Evolutionary conservation across 1,140 invertebrate genomes (phyloP), one percentile per base, ranked within the genome.

Genomic region (Manduca sexta): DNA sequence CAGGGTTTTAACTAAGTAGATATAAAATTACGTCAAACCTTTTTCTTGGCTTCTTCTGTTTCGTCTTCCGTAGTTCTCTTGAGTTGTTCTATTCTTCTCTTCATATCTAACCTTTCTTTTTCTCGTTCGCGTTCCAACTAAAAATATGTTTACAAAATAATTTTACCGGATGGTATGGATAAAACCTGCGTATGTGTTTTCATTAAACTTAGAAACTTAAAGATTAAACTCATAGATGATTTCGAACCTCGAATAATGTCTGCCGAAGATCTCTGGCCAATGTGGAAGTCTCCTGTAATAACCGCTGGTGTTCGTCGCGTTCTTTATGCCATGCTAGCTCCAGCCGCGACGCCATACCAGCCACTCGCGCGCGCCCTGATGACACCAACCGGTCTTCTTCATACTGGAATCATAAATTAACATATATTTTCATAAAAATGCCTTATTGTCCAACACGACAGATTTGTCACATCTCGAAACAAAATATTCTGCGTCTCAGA

Each of bases 271-370:
- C 96, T 51, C 95, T 87, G 0, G 97, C 95, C 37, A 98, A 87
- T 0, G 94, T 95, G 43, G 96, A 95, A 0, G 96, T 96, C 86
- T 98, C 96, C 66, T 95, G 93, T 3, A 98, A 81, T 14, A 98
- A 84, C 6, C 95, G 88, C 61, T 97, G 95, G 65, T 98, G 95
- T 68, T 98, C 95, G 67, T 95, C 93, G 45, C 97, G 88, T 77
- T 98, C 97, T 74, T 97, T 98, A 64, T 97, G 95, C 97, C 97
- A 98, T 0, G 96, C 95, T 10, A 97, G 82, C 74, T 98, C 96
- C 89, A 98, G 92, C 31, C 94, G 90, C 1, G 95, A 95, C 71
- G 94, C 93, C 39, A 96, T 84, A 15, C 95, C 94, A 3, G 94
- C 92, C 55, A 95, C 92, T 69, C 95, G 93, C 0, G 94, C 93